These are phyloP conservation scores for Protobothrops mucrosquamatus DNA, from an alignment of 2,113 vertebrate species.

Conservation along the genomic window DNA sequence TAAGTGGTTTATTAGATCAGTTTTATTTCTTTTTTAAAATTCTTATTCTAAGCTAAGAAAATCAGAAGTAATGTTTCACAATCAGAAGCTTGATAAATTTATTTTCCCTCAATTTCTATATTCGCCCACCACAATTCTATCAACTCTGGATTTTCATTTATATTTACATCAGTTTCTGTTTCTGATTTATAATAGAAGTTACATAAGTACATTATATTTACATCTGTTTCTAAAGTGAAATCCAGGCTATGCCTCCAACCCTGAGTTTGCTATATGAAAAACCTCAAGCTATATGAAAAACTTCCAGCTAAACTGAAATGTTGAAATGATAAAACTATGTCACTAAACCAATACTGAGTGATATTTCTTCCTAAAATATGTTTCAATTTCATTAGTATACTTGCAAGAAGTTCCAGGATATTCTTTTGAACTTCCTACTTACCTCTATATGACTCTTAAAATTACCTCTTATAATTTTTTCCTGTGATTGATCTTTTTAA, in stretches of 20 bases:
- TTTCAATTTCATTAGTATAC: background rate
- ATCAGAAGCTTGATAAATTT: background rate
- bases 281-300: background rate
- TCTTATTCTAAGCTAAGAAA: background rate
- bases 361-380: background rate
- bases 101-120: background rate
- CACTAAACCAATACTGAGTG: background rate
- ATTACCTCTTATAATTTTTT: background rate
- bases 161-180: background rate
- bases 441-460: background rate
- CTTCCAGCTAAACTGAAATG: background rate
- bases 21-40: background rate
- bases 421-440: background rate
- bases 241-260: background rate
- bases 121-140: background rate
- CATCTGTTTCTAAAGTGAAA: background rate
- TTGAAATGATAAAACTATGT: background rate
- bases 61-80: background rate
- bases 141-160: background rate
- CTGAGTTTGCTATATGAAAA: background rate
- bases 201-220: background rate
- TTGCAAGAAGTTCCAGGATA: background rate
- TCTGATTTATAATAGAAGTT: background rate
- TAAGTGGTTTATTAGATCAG: background rate
- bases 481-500: background rate